A percentile compares a stretch with the other conserved stretches of the same genome.
Evolutionary conservation across 2,797 vertebrate species (phyloP).

Genomic region (Octomys mimax): DNA sequence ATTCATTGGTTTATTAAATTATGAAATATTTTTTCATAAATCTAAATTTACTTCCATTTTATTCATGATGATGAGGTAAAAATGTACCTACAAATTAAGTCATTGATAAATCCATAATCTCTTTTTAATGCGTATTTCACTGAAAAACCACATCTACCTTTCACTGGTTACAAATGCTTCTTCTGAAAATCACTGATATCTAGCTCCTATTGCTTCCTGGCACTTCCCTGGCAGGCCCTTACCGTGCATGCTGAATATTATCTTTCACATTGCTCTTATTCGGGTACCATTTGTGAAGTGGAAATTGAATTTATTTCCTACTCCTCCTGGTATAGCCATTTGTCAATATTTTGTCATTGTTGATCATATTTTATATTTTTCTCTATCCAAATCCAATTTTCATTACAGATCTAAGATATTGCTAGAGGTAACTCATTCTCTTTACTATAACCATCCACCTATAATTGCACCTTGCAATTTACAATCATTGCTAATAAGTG

Average conservation of each 20-base stretch:
- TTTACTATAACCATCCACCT: too few relatives aligned
- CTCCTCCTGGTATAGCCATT: background rate
- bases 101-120: background rate
- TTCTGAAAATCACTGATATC: too few relatives aligned
- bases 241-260: rapidly evolving
- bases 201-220: background rate
- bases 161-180: background rate
- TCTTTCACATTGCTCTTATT: background rate
- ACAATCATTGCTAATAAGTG: too few relatives aligned
- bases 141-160: background rate
- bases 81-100: background rate
- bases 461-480: too few relatives aligned
- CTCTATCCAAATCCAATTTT: background rate
- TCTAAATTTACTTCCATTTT: background rate
- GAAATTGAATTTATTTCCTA: background rate
- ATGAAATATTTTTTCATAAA: background rate
- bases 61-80: background rate
- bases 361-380: background rate
- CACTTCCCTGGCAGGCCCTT: background rate
- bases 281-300: background rate
- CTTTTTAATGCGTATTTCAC: background rate
- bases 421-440: too few relatives aligned
- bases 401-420: too few relatives aligned
- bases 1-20: background rate
- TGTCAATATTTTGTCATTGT: background rate